Evolutionary conservation across 2,888 invertebrate species (phyloP).

Genomic region (Anticlea derivata): DNA sequence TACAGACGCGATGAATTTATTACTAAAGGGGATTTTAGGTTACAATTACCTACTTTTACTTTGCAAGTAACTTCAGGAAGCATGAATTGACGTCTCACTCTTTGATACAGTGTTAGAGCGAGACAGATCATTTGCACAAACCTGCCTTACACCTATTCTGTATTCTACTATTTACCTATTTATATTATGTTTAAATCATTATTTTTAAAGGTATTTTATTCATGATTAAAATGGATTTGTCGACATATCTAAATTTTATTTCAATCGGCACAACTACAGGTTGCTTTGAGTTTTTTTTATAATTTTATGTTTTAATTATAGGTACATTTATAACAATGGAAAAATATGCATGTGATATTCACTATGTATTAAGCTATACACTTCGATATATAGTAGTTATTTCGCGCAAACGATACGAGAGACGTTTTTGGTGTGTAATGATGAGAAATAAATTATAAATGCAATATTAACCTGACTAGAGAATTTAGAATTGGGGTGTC

Average conservation of each 20-base stretch:
- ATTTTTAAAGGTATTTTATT: constrained; percentile 33
- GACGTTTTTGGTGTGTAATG: constrained; percentile 10
- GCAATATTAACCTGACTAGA: constrained; percentile 76
- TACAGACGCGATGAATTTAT: constrained; percentile 13
- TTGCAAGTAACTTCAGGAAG: constrained; percentile 26
- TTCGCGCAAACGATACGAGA: constrained; percentile 74
- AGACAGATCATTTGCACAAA: constrained; percentile 16
- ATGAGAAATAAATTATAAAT: constrained; percentile 76
- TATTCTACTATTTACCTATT: constrained; percentile 27
- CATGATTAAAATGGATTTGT: constrained; percentile 35
- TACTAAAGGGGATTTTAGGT: constrained; percentile 23
- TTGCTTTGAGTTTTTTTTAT: constrained; percentile 34
- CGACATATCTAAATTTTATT: constrained; percentile 32
- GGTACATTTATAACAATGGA: constrained; percentile 62
- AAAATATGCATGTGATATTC: constrained; percentile 75
- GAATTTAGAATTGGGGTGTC: constrained; percentile 59
- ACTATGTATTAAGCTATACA: constrained; percentile 59
- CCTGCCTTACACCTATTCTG: constrained; percentile 17
- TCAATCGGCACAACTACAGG: constrained; percentile 24
- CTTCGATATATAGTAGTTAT: constrained; percentile 55
- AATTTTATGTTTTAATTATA: constrained; percentile 33
- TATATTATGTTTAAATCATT: constrained; percentile 33
- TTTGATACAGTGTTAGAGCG: constrained; percentile 13
- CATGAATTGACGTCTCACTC: constrained; percentile 22
- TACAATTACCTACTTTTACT: constrained; percentile 25